Base-by-base conservation (phyloP, 2,888 invertebrate genomes). In the Stenodema calcarata region DNA sequence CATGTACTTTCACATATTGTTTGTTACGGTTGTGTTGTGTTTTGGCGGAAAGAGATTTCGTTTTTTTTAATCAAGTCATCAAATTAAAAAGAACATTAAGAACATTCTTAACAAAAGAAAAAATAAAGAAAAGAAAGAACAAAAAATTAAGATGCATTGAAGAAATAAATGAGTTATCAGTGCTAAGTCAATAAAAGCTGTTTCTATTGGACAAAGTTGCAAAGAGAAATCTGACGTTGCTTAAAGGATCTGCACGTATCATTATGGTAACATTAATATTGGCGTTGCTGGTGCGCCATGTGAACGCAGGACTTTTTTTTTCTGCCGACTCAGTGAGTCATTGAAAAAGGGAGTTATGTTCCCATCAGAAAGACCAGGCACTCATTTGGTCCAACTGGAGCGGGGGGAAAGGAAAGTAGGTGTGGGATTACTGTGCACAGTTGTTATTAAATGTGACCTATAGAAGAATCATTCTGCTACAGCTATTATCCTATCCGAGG, bases 381-480 rank as follows among this genome's bases (percentile, higher is more conserved):
- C 35, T 73, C 30, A 41, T 41, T 41, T 18, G 41, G 35, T 35
- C 41, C 73, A 73, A 41, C 73, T 73, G 73, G 41, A 30, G 73
- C 73, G 30, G 35, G 35, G 70, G 27, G 70, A 70, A 70, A 27
- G 27, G 73, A 73, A 73, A 73, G 73, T 30, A 35, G 30, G 73
- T 41, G 73, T 73, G 73, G 73, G 73, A 73, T 73, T 73, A 35
- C 73, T 12, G 78, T 27, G 47, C 78, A 27, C 78, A 44, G 78
- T 78, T 78, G 78, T 78, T 78, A 78, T 78, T 78, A 78, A 78
- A 42, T 78, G 78, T 78, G 78, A 78, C 78, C 78, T 78, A 78
- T 78, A 78, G 78, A 78, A 78, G 42, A 78, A 27, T 44, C 42
- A 18, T 44, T 44, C 78, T 78, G 47, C 23, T 27, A 27, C 47